A percentile compares a stretch with the other conserved stretches of the same genome.
These are phyloP conservation scores for Geodia barretti DNA, from an alignment of 37 sponge, comb jelly and placozoan species.

Conservation along the genomic window DNA sequence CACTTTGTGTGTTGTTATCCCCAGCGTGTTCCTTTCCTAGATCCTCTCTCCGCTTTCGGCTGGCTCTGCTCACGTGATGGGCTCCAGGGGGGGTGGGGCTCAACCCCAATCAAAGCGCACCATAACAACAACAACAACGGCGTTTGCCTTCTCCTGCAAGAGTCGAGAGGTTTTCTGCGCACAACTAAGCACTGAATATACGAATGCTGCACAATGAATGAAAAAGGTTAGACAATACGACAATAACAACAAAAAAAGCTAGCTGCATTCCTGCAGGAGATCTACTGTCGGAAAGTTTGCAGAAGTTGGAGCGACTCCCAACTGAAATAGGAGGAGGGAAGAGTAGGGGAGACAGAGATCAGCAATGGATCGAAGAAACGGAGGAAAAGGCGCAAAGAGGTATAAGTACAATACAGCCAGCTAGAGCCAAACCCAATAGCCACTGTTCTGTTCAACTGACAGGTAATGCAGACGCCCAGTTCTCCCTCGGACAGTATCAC, in stretches of 20 bases:
- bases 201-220: no score
- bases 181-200: no score
- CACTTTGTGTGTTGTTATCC: no score
- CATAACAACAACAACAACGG: no score
- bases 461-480: constrained; percentile 58
- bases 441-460: neutral
- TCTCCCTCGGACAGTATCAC: constrained; percentile 74
- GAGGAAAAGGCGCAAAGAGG: constrained; percentile 45
- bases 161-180: neutral
- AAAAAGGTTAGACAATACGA: no score
- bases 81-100: neutral
- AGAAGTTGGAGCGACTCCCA: constrained; percentile 31
- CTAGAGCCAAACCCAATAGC: neutral
- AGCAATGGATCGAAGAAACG: constrained; percentile 38
- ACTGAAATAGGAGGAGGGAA: neutral
- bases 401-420: neutral
- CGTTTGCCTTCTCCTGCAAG: no score
- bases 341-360: neutral
- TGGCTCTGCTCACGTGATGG: no score
- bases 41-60: no score
- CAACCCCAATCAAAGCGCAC: neutral
- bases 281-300: constrained; percentile 34
- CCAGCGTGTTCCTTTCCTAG: no score
- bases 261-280: no score
- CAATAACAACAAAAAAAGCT: no score